A percentile compares a stretch with the other conserved stretches of the same genome.
phyloP scores from a whole-genome alignment of 2,888 invertebrate species.

The Hydroisotoma schaefferi region DNA sequence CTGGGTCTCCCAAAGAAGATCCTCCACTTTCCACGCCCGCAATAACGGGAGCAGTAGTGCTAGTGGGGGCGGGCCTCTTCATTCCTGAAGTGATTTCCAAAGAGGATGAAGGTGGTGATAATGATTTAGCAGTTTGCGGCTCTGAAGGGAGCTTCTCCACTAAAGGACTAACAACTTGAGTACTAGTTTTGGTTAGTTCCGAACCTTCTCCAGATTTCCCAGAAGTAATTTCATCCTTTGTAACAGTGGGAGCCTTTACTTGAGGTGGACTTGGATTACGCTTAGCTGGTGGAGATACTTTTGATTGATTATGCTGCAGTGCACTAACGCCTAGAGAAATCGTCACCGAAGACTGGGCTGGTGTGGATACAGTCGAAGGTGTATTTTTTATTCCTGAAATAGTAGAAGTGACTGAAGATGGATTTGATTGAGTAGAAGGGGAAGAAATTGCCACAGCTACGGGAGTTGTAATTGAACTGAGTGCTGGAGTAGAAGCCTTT shows the following conservation, averaged over 20 bases:
- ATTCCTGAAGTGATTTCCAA: not conserved
- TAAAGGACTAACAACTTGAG: not conserved
- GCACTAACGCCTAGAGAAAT: conserved; percentile 31
- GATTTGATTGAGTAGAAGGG: not conserved
- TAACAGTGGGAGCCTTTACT: conserved; percentile 1
- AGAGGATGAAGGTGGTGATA: not conserved
- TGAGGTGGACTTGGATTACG: conserved; percentile 1
- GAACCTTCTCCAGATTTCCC: too few species aligned
- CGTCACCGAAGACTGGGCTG: conserved; percentile 18
- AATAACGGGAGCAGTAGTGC: not conserved
- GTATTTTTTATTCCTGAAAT: not conserved
- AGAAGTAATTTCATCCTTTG: conserved; percentile 5
- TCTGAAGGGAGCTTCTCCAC: not conserved
- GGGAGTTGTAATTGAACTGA: not conserved
- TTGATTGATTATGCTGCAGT: conserved; percentile 5
- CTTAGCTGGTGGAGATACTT: not conserved
- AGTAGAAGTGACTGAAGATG: conserved; percentile 2
- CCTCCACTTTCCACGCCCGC: not conserved
- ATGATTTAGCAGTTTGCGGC: not conserved
- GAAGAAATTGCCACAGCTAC: not conserved
- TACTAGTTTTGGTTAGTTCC: too few species aligned
- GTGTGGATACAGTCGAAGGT: not conserved
- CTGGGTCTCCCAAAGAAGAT: conserved; percentile 17
- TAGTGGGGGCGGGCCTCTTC: conserved; percentile 13
- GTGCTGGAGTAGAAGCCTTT: not conserved